Percentiles rank a stretch among this genome's conserved stretches.
phyloP scores from a whole-genome alignment of 2,113 vertebrate species.

The Pseudorectes ferrugineus region DNA sequence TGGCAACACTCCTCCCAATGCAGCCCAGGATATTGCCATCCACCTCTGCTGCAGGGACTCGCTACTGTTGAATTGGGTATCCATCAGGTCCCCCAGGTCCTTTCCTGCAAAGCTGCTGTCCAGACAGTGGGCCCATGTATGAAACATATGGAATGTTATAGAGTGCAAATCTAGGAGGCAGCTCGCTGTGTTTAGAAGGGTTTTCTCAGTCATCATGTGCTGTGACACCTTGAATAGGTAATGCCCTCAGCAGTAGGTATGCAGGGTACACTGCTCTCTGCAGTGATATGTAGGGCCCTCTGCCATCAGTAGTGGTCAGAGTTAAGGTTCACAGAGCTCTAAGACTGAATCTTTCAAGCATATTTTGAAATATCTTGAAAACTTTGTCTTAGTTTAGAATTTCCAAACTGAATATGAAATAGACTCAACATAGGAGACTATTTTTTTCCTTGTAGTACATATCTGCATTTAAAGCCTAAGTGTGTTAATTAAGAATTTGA shows the following conservation, averaged over 20 bases:
- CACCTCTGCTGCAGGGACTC: background rate
- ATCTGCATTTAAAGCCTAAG: slow-evolving; percentile 41
- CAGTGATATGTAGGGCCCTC: background rate
- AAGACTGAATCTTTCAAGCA: background rate
- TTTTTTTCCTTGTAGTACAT: slow-evolving; percentile 28
- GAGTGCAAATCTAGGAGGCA: background rate
- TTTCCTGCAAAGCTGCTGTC: background rate
- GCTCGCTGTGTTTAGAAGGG: background rate
- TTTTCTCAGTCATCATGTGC: background rate
- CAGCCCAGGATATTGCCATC: background rate
- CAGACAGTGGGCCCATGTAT: background rate
- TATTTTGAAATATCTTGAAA: slow-evolving; percentile 17
- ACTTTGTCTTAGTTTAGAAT: slow-evolving; percentile 30
- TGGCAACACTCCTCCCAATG: background rate
- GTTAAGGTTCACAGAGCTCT: background rate
- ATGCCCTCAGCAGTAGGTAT: background rate
- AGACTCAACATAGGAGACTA: background rate
- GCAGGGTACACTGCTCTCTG: background rate
- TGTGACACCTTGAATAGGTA: background rate
- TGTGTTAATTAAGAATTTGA: slow-evolving; percentile 44
- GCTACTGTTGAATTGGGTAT: background rate
- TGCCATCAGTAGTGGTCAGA: background rate
- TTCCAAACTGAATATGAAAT: slow-evolving; percentile 41
- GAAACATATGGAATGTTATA: background rate
- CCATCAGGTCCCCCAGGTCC: background rate